Evolutionary conservation across 2,888 invertebrate genomes (phyloP).

Genomic region (Aporophyla lueneburgensis): DNA sequence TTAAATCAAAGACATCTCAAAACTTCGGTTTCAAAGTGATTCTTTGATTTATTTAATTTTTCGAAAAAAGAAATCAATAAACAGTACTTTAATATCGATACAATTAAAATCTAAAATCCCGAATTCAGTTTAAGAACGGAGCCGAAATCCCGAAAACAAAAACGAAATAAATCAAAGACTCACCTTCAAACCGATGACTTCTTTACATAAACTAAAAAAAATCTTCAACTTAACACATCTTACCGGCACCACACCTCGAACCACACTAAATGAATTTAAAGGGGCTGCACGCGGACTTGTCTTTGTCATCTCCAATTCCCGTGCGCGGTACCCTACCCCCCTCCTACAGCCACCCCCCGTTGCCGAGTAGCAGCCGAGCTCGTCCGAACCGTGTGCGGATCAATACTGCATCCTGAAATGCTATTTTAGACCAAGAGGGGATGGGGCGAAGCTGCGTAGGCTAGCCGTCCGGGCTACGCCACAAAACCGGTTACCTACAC

Average conservation of each 20-base stretch:
- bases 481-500: conserved; percentile 55
- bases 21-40: too few species aligned
- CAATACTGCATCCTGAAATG: conserved; percentile 61
- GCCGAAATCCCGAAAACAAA: not conserved
- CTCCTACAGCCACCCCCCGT: not conserved
- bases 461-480: conserved; percentile 51
- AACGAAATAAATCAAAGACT: conserved; percentile 7
- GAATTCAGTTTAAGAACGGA: not conserved
- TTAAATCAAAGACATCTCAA: too few species aligned
- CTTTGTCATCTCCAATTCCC: conserved; percentile 25
- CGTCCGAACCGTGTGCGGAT: conserved; percentile 37
- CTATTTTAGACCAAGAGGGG: conserved; percentile 52
- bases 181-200: conserved; percentile 15
- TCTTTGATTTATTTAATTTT: too few species aligned
- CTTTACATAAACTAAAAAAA: not conserved
- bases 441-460: conserved; percentile 38
- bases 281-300: conserved; percentile 7
- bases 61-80: too few species aligned
- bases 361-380: not conserved
- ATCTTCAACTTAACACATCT: conserved; percentile 1
- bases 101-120: not conserved
- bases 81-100: not conserved
- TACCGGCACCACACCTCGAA: conserved; percentile 19
- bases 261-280: conserved; percentile 43
- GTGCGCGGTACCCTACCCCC: conserved; percentile 3